These are phyloP conservation scores for Caranx melampygus DNA, from an alignment of 2,113 vertebrate species.

Conservation along the genomic window DNA sequence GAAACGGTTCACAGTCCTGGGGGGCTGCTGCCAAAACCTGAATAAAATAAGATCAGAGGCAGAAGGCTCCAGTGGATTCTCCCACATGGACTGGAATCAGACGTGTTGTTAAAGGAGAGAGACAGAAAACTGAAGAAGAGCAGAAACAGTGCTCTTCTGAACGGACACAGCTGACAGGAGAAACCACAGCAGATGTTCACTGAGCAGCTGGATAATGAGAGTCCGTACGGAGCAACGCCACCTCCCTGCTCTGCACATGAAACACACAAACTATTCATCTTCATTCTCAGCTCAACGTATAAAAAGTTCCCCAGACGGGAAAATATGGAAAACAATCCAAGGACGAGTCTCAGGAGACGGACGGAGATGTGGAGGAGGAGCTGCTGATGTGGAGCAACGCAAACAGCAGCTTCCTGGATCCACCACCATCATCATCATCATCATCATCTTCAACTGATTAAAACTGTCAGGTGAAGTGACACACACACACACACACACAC, in stretches of 20 bases:
- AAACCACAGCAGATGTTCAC: conserved; percentile 22
- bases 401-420: conserved; percentile 48
- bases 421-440: neutral
- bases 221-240: too few species aligned
- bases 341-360: conserved; percentile 65
- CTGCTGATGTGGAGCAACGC: neutral
- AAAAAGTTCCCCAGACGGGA: conserved; percentile 65
- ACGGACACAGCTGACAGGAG: neutral
- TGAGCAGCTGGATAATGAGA: neutral
- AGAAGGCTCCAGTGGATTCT: conserved; percentile 15
- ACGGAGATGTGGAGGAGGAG: too few species aligned
- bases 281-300: conserved; percentile 67
- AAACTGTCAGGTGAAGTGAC: conserved; percentile 43
- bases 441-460: conserved; percentile 59
- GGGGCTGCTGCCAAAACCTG: conserved; percentile 37
- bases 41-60: conserved; percentile 43
- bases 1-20: conserved; percentile 40
- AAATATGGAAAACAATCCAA: conserved; percentile 70
- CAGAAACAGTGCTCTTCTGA: too few species aligned
- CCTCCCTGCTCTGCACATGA: conserved; percentile 42
- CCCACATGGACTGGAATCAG: neutral
- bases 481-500: neutral
- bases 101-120: neutral
- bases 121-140: too few species aligned
- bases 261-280: conserved; percentile 71